A percentile compares a stretch with the other conserved stretches of the same genome.
Evolutionary conservation across 1,140 invertebrate species (phyloP).

Genomic region (Yoshiicerus persimilis): DNA sequence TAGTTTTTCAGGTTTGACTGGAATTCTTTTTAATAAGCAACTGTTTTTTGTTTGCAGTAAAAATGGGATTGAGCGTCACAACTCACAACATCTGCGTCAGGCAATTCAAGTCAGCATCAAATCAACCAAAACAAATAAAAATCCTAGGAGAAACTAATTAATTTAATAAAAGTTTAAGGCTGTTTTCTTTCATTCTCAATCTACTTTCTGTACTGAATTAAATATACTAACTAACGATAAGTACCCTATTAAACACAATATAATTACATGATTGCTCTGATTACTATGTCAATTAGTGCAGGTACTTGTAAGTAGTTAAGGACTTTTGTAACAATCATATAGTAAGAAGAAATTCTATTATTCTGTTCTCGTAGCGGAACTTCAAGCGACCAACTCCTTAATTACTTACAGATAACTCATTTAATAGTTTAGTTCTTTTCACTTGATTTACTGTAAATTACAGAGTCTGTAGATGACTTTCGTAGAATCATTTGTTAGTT

Average conservation of each 20-base stretch:
- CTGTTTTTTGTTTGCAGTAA: not conserved
- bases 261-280: no score
- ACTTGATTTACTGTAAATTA: not conserved
- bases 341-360: not conserved
- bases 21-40: not conserved
- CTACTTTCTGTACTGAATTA: not conserved
- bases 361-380: not conserved
- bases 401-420: not conserved
- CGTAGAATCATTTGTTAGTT: not conserved
- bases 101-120: not conserved
- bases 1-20: constrained; percentile 8
- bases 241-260: not conserved
- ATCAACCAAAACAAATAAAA: not conserved
- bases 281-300: not conserved
- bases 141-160: not conserved
- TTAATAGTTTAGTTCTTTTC: not conserved
- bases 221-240: not conserved
- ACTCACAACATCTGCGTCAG: not conserved
- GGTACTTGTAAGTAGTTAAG: not conserved
- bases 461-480: not conserved
- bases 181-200: not conserved
- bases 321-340: not conserved
- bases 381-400: not conserved
- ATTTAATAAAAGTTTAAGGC: not conserved
- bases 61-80: not conserved